Conservation (phyloP, 2,888 invertebrate species). For the Zhengitettix transpicula region DNA sequence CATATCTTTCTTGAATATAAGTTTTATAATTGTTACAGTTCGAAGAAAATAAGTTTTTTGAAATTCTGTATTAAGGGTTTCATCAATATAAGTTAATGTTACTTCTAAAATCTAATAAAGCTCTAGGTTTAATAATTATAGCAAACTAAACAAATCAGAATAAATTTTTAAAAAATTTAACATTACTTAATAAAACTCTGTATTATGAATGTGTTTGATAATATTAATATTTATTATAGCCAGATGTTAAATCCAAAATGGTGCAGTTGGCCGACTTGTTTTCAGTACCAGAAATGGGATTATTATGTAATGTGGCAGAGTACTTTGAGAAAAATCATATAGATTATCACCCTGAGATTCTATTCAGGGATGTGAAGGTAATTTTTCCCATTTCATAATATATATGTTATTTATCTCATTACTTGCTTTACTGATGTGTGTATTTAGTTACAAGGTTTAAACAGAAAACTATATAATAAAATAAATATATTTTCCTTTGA, state of each 20-base stretch:
- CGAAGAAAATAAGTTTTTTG: no score
- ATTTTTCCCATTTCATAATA: conserved; percentile 9
- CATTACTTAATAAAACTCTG: no score
- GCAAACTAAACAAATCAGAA: no score
- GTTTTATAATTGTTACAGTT: no score
- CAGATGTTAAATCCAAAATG: conserved; percentile 51
- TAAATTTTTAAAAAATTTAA: no score
- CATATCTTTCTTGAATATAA: no score
- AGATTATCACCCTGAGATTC: conserved; percentile 86
- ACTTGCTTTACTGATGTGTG: not conserved
- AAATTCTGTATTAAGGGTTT: no score
- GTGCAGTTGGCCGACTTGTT: conserved; percentile 91
- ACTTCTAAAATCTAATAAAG: no score
- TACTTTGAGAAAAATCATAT: conserved; percentile 79
- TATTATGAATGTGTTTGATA: not conserved
- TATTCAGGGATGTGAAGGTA: conserved; percentile 88
- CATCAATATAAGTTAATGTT: no score
- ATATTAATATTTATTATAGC: conserved; percentile 17
- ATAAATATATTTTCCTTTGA: conserved; percentile 12
- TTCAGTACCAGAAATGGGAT: conserved; percentile 89
- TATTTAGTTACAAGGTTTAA: not conserved
- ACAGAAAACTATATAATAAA: not conserved
- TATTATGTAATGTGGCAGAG: conserved; percentile 86
- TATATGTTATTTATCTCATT: conserved; percentile 11
- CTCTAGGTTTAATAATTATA: no score